Evolutionary conservation across 2,113 vertebrate genomes (phyloP).

Genomic region (Nothoprocta pentlandii): DNA sequence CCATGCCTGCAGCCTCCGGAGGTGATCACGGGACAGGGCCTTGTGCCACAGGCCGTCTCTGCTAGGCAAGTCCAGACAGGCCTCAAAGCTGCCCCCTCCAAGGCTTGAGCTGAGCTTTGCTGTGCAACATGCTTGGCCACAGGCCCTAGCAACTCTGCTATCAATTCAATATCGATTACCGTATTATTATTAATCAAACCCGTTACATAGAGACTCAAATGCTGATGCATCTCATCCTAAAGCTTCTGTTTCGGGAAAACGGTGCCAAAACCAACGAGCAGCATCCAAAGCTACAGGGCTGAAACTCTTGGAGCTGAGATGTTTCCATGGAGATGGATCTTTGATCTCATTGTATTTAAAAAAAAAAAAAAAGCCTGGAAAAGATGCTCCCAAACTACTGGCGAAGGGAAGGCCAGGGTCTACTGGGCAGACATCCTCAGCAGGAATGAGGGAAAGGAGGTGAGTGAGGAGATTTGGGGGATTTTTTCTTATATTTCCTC

Average conservation of each 20-base stretch:
- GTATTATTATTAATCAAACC: not conserved
- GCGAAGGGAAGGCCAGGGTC: slow-evolving; percentile 12
- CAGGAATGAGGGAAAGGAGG: not conserved
- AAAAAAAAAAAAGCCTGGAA: slow-evolving; percentile 29
- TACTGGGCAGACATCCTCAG: slow-evolving; percentile 5
- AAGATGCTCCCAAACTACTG: slow-evolving; percentile 50
- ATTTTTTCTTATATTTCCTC: not conserved
- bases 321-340: slow-evolving; percentile 80
- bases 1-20: not conserved
- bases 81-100: accelerated
- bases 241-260: not conserved
- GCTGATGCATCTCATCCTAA: not conserved
- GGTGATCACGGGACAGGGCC: not conserved
- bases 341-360: slow-evolving; percentile 35
- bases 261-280: not conserved
- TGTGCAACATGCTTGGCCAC: accelerated
- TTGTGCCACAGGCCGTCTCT: not conserved
- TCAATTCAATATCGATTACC: too few relatives aligned
- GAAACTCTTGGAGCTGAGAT: slow-evolving; percentile 53
- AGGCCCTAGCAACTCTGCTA: not conserved
- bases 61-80: not conserved
- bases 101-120: not conserved
- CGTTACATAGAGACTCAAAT: not conserved
- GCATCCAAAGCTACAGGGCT: slow-evolving; percentile 47
- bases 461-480: not conserved